These are phyloP conservation scores for Odontamblyopus rebecca DNA, from an alignment of 2,797 vertebrate species.

Conservation along the genomic window DNA sequence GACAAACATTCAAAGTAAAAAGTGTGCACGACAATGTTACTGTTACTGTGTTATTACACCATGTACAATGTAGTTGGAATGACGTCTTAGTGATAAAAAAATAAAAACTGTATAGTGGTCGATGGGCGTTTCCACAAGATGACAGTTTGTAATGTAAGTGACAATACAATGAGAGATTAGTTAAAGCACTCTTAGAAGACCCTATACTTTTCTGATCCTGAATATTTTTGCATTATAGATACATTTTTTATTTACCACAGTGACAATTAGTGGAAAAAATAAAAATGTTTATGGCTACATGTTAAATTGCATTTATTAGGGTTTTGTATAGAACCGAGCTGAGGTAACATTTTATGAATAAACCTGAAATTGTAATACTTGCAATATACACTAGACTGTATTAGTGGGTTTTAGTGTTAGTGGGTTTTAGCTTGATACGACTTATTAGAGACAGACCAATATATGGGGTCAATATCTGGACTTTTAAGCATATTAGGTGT, in stretches of 20 bases:
- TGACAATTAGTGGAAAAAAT: conserved; percentile 6
- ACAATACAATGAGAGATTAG: conserved; percentile 21
- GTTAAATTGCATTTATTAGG: not conserved
- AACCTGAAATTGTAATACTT: not conserved
- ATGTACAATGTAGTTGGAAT: conserved; percentile 44
- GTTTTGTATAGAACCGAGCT: conserved; percentile 1
- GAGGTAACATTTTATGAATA: not conserved
- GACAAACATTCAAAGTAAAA: conserved; percentile 86
- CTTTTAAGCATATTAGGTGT: no score
- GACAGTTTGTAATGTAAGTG: conserved; percentile 18
- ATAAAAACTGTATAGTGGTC: conserved; percentile 12
- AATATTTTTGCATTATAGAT: conserved; percentile 43
- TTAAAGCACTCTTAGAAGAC: conserved; percentile 12
- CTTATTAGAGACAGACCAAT: no score
- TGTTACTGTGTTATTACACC: conserved; percentile 77
- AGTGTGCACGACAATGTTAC: conserved; percentile 85
- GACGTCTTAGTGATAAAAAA: conserved; percentile 11
- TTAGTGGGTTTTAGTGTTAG: not conserved
- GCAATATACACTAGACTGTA: not conserved
- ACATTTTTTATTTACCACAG: conserved; percentile 34
- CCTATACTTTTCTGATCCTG: not conserved
- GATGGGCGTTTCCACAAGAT: conserved; percentile 28
- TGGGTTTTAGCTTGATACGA: not conserved
- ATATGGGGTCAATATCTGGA: no score
- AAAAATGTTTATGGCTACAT: not conserved